Percentiles rank a stretch among this genome's conserved stretches.
phyloP scores from a whole-genome alignment of 64 coral and sea anemone genomes.

The Hydrozoanthus tunicans region DNA sequence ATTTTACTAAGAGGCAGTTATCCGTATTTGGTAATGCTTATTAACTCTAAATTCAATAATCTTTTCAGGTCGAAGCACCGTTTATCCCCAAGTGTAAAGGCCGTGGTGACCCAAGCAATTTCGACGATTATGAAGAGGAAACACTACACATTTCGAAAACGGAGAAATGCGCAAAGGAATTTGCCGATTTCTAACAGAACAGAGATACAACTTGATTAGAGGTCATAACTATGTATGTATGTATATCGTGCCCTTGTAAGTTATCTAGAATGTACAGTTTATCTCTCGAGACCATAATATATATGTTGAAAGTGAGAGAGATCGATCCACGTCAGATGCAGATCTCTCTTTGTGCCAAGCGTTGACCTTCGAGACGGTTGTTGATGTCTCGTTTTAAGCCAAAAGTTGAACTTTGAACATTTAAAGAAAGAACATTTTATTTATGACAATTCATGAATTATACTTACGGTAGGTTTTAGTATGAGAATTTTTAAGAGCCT shows the following conservation, averaged over 20 bases:
- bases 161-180: constrained; percentile 99
- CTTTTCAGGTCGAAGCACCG: constrained; percentile 89
- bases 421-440: constrained; percentile 90
- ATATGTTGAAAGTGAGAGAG: constrained; percentile 57
- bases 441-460: constrained; percentile 93
- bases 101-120: constrained; percentile 96
- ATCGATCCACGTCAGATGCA: not conserved
- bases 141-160: constrained; percentile 89
- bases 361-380: constrained; percentile 51
- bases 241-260: constrained; percentile 66
- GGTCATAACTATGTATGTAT: constrained; percentile 64
- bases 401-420: constrained; percentile 64
- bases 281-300: constrained; percentile 66
- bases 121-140: constrained; percentile 99
- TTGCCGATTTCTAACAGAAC: constrained; percentile 96
- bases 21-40: not conserved
- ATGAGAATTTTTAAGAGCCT: constrained; percentile 93
- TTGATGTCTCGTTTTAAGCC: constrained; percentile 64
- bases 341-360: constrained; percentile 23
- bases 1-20: too few relatives aligned
- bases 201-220: constrained; percentile 49
- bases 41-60: not conserved
- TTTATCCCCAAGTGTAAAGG: constrained; percentile 99
- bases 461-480: constrained; percentile 94
- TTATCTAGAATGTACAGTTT: constrained; percentile 90